A percentile compares a stretch with the other conserved stretches of the same genome.
Conservation (phyloP, 1,140 invertebrate genomes). For the Drosophila varians region DNA sequence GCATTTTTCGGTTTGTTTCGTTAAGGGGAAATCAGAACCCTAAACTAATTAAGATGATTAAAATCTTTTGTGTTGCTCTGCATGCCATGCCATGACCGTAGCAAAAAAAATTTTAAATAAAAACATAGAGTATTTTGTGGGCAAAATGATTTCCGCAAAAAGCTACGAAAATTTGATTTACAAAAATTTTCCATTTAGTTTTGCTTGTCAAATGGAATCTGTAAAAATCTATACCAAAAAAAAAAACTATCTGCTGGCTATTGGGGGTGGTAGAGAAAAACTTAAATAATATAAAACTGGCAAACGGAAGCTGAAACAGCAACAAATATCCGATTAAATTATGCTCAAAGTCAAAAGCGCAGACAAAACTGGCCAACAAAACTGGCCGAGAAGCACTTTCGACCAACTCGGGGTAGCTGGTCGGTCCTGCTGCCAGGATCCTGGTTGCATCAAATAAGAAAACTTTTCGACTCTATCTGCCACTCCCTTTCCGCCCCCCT, state of each 20-base stretch:
- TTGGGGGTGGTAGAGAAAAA: constrained; percentile 29
- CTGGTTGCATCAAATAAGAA: constrained; percentile 65
- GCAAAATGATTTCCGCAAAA: constrained; percentile 10
- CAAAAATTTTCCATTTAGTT: constrained; percentile 61
- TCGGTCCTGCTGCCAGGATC: background rate
- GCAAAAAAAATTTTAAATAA: background rate
- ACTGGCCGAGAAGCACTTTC: constrained; percentile 60
- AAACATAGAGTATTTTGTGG: background rate
- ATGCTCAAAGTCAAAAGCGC: constrained; percentile 79
- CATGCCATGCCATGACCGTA: constrained; percentile 3
- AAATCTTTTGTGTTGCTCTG: constrained; percentile 56
- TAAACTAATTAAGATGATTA: constrained; percentile 81
- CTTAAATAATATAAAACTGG: constrained; percentile 73
- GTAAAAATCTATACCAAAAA: constrained; percentile 46
- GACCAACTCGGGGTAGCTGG: constrained; percentile 13
- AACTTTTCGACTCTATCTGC: constrained; percentile 59
- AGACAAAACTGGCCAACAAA: constrained; percentile 71
- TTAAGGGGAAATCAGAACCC: constrained; percentile 43
- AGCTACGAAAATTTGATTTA: constrained; percentile 50
- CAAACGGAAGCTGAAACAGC: constrained; percentile 42
- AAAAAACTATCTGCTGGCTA: background rate
- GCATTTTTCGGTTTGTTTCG: constrained; percentile 24
- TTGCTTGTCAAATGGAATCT: constrained; percentile 52
- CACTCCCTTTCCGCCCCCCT: background rate
- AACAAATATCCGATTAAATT: constrained; percentile 81